These are phyloP conservation scores for Rotaria socialis DNA, from an alignment of 2,888 invertebrate species.

Conservation along the genomic window DNA sequence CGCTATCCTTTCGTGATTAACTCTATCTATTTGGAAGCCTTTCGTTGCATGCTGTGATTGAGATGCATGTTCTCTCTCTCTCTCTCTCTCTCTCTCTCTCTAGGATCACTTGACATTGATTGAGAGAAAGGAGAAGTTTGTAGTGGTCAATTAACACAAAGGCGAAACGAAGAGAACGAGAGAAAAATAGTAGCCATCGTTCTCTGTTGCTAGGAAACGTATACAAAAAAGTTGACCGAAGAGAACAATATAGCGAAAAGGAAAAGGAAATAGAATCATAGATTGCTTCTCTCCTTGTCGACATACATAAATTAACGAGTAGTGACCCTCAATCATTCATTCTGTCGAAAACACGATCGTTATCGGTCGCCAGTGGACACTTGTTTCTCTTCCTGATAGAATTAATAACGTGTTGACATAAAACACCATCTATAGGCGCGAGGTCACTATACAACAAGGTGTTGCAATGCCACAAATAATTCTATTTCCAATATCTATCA, in stretches of 20 bases:
- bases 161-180: not conserved
- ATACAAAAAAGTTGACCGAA: not conserved
- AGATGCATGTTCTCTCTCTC: not conserved
- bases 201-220: not conserved
- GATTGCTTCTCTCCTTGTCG: not conserved
- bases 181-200: not conserved
- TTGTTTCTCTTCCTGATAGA: not conserved
- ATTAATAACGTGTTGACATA: not conserved
- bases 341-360: not conserved
- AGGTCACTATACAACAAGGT: not conserved
- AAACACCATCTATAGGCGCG: not conserved
- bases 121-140: no score
- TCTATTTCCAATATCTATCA: not conserved
- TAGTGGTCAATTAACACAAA: no score
- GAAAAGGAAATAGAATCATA: not conserved
- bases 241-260: not conserved
- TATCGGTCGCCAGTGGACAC: not conserved
- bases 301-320: not conserved
- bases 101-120: no score
- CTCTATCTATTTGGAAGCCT: not conserved
- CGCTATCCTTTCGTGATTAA: not conserved
- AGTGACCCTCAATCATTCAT: slow-evolving; percentile 15
- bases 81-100: no score
- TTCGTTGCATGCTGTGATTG: not conserved
- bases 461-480: not conserved